Percentiles rank a stretch among this genome's conserved stretches.
These are phyloP conservation scores for Grus americana DNA, from an alignment of 2,113 vertebrate genomes.

Conservation along the genomic window DNA sequence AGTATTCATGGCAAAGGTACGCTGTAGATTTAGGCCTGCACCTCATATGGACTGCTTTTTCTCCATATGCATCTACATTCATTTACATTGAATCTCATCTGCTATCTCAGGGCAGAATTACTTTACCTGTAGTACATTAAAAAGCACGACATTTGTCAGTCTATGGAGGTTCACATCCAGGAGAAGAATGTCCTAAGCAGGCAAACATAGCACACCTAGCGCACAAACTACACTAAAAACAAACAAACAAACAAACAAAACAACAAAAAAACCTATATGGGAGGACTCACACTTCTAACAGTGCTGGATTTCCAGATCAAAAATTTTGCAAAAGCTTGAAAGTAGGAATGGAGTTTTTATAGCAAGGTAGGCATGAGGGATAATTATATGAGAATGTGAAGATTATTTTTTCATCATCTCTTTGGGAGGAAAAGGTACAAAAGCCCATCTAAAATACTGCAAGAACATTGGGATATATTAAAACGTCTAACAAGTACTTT, in stretches of 20 bases:
- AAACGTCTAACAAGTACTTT: background rate
- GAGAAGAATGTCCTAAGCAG: background rate
- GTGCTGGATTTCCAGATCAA: background rate
- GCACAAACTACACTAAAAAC: background rate
- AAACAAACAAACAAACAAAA: too few relatives aligned
- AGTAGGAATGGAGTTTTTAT: background rate
- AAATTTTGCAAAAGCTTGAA: background rate
- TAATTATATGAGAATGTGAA: background rate
- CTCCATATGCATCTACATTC: background rate
- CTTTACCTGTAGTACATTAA: background rate
- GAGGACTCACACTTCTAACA: background rate
- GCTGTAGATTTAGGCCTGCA: background rate
- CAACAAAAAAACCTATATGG: too few relatives aligned
- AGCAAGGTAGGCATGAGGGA: background rate
- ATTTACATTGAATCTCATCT: background rate
- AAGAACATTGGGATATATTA: background rate
- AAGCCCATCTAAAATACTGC: background rate
- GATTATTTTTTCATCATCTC: background rate
- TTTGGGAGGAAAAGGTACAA: background rate
- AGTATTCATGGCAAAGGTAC: background rate
- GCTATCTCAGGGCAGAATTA: background rate
- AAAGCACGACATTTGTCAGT: background rate
- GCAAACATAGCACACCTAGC: background rate
- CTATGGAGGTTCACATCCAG: background rate
- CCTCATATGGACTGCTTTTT: background rate